Evolutionary conservation across 2,113 vertebrate genomes (phyloP), one percentile per base, ranked within the genome.

Genomic region (Spilogale gracilis): DNA sequence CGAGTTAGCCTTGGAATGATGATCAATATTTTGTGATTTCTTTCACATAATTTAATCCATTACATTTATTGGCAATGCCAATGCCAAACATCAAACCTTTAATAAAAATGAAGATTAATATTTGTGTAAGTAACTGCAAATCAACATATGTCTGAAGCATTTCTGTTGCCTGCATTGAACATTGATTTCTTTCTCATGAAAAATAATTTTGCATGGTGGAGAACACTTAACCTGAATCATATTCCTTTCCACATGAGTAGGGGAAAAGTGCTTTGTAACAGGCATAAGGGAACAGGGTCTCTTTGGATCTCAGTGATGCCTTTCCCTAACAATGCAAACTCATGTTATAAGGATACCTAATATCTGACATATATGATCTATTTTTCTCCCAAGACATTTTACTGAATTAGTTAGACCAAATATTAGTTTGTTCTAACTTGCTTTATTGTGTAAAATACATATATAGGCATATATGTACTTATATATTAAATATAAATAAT

Each of bases 91-190:
- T 98, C 97, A 98, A 87, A 94, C 73, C 94, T 97, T 98, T 97
- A 94, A 96, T 95, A 95, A 97, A 98, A 97, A 98, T 97, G 91
- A 98, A 97, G 97, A 98, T 96, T 98, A 94, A 96, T 98, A 96
- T 98, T 97, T 97, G 82, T 78, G 61, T 82, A 96, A 87, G 94
- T 94, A 94, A 97, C 94, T 85, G 96, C 96, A 97, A 91, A 98
- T 96, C 95, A 98, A 96, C 95, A 95, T 93, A 95, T 80, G 82
- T 94, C 89, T 96, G 91, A 97, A 97, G 94, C 67, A 79, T 94
- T 97, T 94, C 76, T 96, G 94, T 96, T 92, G 95, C 95, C 63
- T 96, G 82, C 94, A 96, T 89, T 96, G 94, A 94, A 63, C 91
- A 97, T 91, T 94, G 95, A 97, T 98, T 98, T 97, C 63, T 95